Percentiles rank a stretch among this genome's conserved stretches.
Evolutionary conservation across 2,113 vertebrate species (phyloP).

Genomic region (Oryzias javanicus): DNA sequence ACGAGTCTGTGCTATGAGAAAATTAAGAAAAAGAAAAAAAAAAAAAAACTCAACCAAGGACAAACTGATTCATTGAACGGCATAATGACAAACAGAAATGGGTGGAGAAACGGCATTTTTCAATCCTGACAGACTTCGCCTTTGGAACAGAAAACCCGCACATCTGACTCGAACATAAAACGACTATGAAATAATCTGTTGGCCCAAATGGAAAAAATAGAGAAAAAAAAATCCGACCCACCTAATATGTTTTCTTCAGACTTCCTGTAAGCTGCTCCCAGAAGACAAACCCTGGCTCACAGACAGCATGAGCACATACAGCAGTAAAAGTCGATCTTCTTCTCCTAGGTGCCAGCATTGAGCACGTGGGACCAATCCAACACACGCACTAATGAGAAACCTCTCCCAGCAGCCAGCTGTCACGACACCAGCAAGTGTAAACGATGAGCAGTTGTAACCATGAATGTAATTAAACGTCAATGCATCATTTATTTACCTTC

Average conservation of each 20-base stretch:
- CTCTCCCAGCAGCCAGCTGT: not conserved
- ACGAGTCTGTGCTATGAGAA: conserved; percentile 13
- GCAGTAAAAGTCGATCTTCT: conserved; percentile 24
- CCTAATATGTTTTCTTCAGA: not conserved
- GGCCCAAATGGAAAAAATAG: not conserved
- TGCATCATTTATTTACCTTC: no score
- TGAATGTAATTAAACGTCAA: no score
- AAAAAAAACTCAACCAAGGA: conserved; percentile 5
- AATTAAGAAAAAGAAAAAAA: conserved; percentile 5
- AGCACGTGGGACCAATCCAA: conserved; percentile 11
- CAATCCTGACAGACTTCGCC: not conserved
- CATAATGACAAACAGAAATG: conserved; percentile 13
- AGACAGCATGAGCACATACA: conserved; percentile 38
- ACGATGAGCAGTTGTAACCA: no score
- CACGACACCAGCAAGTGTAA: no score
- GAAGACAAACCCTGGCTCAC: conserved; percentile 39
- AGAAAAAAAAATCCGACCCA: not conserved
- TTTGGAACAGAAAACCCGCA: conserved; percentile 4
- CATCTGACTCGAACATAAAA: conserved; percentile 3
- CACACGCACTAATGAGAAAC: conserved; percentile 12
- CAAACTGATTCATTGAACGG: conserved; percentile 20
- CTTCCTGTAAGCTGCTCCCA: conserved; percentile 35
- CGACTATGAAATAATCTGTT: not conserved
- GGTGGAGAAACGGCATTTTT: conserved; percentile 32
- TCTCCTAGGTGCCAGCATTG: conserved; percentile 31